Conservation (phyloP, 2,113 vertebrate genomes). For the Tursiops truncatus region DNA sequence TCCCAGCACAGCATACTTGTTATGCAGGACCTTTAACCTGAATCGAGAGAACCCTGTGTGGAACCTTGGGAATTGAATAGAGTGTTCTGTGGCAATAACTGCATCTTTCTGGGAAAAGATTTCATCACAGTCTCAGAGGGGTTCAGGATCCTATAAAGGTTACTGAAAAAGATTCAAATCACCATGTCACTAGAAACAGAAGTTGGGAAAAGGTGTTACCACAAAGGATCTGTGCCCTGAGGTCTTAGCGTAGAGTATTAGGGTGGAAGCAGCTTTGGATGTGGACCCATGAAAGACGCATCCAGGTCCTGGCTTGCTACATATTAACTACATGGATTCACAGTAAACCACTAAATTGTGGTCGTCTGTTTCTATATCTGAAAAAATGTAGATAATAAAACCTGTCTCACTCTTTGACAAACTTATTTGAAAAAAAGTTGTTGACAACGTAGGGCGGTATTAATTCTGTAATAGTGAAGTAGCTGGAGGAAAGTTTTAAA, state of each 20-base stretch:
- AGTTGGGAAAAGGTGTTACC: background rate
- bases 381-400: background rate
- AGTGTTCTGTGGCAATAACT: background rate
- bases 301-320: background rate
- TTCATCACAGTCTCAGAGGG: background rate
- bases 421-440: background rate
- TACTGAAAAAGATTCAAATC: background rate
- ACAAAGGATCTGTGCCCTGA: background rate
- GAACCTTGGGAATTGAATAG: background rate
- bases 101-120: background rate
- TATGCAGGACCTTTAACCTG: background rate
- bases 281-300: background rate
- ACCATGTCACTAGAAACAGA: background rate
- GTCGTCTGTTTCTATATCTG: background rate
- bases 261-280: background rate
- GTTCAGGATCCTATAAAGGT: background rate
- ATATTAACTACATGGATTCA: background rate
- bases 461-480: background rate
- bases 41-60: background rate
- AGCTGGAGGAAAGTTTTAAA: background rate
- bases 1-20: background rate
- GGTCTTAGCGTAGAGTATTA: background rate
- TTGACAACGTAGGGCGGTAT: background rate
- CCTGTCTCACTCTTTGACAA: background rate
- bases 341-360: background rate